Evolutionary conservation across 2,797 vertebrate genomes (phyloP), one percentile per base, ranked within the genome.

Genomic region (Enteromius fasciolatus): DNA sequence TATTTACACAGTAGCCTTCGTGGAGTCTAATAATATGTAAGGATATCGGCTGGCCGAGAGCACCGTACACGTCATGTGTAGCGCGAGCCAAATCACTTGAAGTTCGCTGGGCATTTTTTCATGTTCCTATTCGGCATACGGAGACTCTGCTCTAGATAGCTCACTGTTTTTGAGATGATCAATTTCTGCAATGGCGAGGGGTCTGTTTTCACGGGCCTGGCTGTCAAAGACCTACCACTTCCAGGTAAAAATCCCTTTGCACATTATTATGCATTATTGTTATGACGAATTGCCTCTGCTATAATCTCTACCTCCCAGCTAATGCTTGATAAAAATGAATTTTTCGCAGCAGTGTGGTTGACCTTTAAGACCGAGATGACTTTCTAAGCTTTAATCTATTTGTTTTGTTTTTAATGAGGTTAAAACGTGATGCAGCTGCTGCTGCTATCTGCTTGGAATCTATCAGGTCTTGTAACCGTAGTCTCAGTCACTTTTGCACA

Each of bases 161-260:
- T 18, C 39, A 25, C 44, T 5, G 25, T 61, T 76, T 87, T 94
- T 95, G 96, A 96, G 94, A 96, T 96, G 95, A 90, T 83, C 90
- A 48, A 90, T 93, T 69, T 89, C 88, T 93, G 93, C 93, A 93
- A 97, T 97, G 97, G 97, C 96, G 86, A 95, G 94, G 92, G 92
- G 91, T 93, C 92, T 95, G 92, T 94, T 96, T 92, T 91, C 95
- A 89, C 95, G 95, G 93, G 93, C 95, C 92, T 91, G 96, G 94
- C 92, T 95, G 72, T 94, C 93, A 87, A 97, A 96, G 88, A 94
- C 93, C 86, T 92, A 89, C 84, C 91, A 93, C 89, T 88, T 94
- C 84, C 96, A 97, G 96, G 96, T 97, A 96, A 93, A 93, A 86
- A 87, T 78, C 81, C 17, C 33, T 28, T 54, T 52, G 59, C 25